These are phyloP conservation scores for Trichonephila inaurata DNA, from an alignment of 1,140 invertebrate species.

Conservation along the genomic window DNA sequence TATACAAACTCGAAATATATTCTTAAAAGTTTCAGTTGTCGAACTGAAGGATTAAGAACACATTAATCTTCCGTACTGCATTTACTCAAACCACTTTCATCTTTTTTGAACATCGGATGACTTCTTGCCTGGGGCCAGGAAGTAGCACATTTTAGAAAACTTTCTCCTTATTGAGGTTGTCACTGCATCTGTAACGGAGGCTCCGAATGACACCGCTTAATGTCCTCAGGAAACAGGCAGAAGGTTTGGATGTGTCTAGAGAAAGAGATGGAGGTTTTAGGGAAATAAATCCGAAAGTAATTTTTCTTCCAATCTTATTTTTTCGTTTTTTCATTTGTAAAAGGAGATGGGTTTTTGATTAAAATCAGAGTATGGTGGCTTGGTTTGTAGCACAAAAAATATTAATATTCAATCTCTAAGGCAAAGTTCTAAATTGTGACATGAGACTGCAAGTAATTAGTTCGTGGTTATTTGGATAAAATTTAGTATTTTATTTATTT, in stretches of 20 bases:
- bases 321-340: background rate
- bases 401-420: background rate
- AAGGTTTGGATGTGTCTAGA: background rate
- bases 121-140: background rate
- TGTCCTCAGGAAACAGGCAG: conserved; percentile 28
- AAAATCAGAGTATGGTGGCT: background rate
- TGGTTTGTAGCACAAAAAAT: background rate
- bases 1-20: too few species aligned
- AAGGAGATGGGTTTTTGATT: background rate
- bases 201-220: background rate
- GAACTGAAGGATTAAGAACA: too few species aligned
- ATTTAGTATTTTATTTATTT: too few species aligned
- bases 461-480: too few species aligned
- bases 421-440: background rate
- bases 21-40: too few species aligned
- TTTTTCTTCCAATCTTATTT: background rate
- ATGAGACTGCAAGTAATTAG: background rate
- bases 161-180: conserved; percentile 29
- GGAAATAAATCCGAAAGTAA: background rate
- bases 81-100: conserved; percentile 4
- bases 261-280: background rate
- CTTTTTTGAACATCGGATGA: background rate
- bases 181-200: background rate
- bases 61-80: background rate
- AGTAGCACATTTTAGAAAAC: conserved; percentile 43